These are phyloP conservation scores for Drosophila anomalipes DNA, from an alignment of 2,888 invertebrate species.

Conservation along the genomic window DNA sequence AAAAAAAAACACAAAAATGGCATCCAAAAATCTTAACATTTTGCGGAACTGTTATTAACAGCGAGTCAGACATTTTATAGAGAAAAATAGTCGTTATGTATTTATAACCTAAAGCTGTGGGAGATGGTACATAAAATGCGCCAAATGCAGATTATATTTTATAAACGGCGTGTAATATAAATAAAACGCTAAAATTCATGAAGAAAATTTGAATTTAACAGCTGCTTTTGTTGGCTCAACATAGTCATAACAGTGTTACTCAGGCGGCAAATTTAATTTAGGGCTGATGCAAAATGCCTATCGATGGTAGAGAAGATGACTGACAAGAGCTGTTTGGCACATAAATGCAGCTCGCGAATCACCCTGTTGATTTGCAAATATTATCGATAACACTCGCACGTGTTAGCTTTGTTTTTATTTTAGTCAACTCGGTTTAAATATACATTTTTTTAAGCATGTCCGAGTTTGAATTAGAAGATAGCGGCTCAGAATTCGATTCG, in stretches of 20 bases:
- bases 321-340: constrained; percentile 23
- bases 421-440: constrained; percentile 14
- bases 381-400: constrained; percentile 60
- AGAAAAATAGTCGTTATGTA: constrained; percentile 3
- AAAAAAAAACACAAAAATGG: constrained; percentile 12
- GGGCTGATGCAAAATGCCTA: background rate
- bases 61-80: background rate
- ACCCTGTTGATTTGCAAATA: constrained; percentile 27
- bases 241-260: background rate
- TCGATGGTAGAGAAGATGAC: background rate
- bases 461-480: constrained; percentile 72
- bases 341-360: background rate
- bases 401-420: constrained; percentile 71
- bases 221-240: background rate
- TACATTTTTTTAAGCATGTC: constrained; percentile 57
- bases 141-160: too few species aligned
- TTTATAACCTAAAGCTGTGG: background rate
- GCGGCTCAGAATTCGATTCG: constrained; percentile 80
- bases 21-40: constrained; percentile 35
- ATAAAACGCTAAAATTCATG: background rate
- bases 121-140: too few species aligned
- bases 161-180: background rate
- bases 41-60: constrained; percentile 27
- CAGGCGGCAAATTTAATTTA: constrained; percentile 13
- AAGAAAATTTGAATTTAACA: background rate